Evolutionary conservation across 2,797 vertebrate genomes (phyloP), one percentile per base, ranked within the genome.

Genomic region (Bradypodion ventrale): DNA sequence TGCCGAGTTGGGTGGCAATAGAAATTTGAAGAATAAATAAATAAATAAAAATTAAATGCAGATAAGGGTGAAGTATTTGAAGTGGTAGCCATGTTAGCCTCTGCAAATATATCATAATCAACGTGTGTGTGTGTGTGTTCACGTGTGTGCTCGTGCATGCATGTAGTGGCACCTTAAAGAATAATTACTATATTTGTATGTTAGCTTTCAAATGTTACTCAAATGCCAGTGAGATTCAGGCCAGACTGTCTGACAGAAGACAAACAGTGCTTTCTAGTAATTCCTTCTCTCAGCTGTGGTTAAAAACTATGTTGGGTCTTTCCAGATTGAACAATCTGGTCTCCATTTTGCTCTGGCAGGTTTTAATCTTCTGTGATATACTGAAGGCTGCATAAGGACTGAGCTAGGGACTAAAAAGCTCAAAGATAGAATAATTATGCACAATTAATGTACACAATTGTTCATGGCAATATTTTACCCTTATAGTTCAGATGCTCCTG

Each of bases 401-500:
- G 32, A 62, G 66, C 16, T 49, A 46, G 42, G 78, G 49, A 63
- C 74, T 32, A n/a, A 79, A 69, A 49, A 12, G 4, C 35, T 83
- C 63, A 44, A 42, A 40, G 87, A 74, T 37, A 75, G 35, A 72
- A 27, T 49, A 78, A 52, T 42, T 37, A 27, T 27, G 42, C 42
- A 8, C 23, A 81, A 37, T 75, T 4, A 56, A 56, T 62, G 23
- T 59, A 42, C 49, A 19, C 66, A 65, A 0, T 85, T 1, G n/a
- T 75, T 83, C 63, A 15, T 6, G 15, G n/a, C 42, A 75, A 29
- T 59, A 9, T 32, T 8, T 90, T 87, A 1, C 59, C 84, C 93
- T 94, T 86, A 75, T 91, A 97, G 96, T 85, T 91, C 93, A 40
- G 88, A 93, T 81, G 87, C 92, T n/a, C 91, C 94, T 0, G 80